These are phyloP conservation scores for Gymnogyps californianus DNA, from an alignment of 2,113 vertebrate species.

Conservation along the genomic window DNA sequence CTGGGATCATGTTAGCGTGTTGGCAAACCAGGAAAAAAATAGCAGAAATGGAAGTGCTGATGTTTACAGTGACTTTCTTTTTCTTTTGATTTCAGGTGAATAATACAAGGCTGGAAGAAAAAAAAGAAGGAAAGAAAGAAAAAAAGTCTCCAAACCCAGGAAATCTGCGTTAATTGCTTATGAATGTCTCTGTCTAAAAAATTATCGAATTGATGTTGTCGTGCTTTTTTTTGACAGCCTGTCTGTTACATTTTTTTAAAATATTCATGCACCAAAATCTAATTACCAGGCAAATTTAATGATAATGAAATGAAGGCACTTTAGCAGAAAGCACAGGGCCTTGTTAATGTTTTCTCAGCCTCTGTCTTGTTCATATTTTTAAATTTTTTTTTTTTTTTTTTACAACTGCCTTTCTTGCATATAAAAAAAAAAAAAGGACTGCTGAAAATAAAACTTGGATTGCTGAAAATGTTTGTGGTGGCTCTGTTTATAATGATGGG, in stretches of 20 bases:
- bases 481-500: background rate
- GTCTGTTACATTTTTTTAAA: conserved; percentile 56
- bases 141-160: background rate
- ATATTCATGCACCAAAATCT: conserved; percentile 63
- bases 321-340: conserved; percentile 48
- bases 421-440: background rate
- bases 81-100: conserved; percentile 24
- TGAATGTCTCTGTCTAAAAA: conserved; percentile 50
- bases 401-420: background rate
- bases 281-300: conserved; percentile 66
- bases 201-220: conserved; percentile 47
- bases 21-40: background rate
- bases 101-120: background rate
- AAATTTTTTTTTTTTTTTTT: background rate
- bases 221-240: conserved; percentile 59
- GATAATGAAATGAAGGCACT: conserved; percentile 66
- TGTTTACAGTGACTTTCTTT: background rate
- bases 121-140: background rate
- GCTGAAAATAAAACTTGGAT: conserved; percentile 46
- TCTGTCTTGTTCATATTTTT: conserved; percentile 29
- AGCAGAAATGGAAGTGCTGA: background rate
- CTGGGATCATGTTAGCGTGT: accelerated
- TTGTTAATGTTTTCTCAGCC: conserved; percentile 48
- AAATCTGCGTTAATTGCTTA: conserved; percentile 53
- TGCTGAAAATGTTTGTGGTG: conserved; percentile 25